These are phyloP conservation scores for Clarias gariepinus DNA, from an alignment of 2,113 vertebrate species.

Conservation along the genomic window DNA sequence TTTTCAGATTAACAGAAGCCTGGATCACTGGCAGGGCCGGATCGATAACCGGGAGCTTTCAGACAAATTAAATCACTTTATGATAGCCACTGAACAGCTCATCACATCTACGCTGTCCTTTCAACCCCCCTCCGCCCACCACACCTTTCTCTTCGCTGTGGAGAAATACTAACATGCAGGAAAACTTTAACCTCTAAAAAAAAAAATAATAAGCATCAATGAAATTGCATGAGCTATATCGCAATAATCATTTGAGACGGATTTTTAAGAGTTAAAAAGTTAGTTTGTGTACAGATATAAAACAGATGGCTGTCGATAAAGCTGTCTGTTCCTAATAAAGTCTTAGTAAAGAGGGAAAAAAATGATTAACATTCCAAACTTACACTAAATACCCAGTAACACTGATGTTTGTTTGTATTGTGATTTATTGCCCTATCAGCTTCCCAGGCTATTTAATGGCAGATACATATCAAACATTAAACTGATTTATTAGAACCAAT, in stretches of 20 bases:
- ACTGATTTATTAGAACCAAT: too few relatives aligned
- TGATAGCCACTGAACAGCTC: slow-evolving; percentile 67
- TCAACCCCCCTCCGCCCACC: neutral
- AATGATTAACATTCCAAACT: neutral
- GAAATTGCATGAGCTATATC: slow-evolving; percentile 11
- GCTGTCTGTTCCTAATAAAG: neutral
- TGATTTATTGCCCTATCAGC: too few relatives aligned
- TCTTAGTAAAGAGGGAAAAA: neutral
- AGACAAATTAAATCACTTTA: slow-evolving; percentile 69
- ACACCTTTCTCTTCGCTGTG: slow-evolving; percentile 50
- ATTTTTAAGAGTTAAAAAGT: neutral
- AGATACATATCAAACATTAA: too few relatives aligned
- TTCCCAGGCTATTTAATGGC: too few relatives aligned
- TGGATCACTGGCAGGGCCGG: slow-evolving; percentile 42
- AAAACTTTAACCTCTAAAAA: neutral
- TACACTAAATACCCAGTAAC: neutral
- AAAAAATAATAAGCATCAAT: slow-evolving; percentile 16
- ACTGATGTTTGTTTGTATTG: too few relatives aligned
- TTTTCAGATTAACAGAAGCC: slow-evolving; percentile 55
- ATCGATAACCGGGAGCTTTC: slow-evolving; percentile 67
- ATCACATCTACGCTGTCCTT: slow-evolving; percentile 55
- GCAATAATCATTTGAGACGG: neutral
- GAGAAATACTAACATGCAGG: slow-evolving; percentile 24
- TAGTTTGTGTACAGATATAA: neutral
- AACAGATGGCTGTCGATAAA: too few relatives aligned